Conservation (phyloP, 2,888 invertebrate species). For the Stenichneumon culpator region DNA sequence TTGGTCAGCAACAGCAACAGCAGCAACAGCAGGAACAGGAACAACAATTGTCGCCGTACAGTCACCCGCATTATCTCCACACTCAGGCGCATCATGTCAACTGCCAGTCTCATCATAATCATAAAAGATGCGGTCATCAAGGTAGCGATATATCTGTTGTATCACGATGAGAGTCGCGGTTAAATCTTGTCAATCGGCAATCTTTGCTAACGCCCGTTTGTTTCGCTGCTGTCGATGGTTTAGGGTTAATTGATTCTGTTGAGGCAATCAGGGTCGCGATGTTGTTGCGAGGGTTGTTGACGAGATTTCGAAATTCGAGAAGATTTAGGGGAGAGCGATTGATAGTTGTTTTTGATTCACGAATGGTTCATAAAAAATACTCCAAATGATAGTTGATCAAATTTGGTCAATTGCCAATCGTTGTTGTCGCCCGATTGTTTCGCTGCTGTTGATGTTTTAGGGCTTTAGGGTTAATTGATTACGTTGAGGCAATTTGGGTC, state of each 20-base stretch:
- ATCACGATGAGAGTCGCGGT: neutral
- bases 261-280: neutral
- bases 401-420: neutral
- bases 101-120: conserved; percentile 78
- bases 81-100: conserved; percentile 78
- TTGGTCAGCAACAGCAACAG: conserved; percentile 81
- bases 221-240: conserved; percentile 16
- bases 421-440: neutral
- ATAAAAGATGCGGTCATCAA: conserved; percentile 78
- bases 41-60: conserved; percentile 66
- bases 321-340: no score
- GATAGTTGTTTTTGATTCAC: no score
- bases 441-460: conserved; percentile 4
- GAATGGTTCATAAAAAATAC: no score
- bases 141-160: conserved; percentile 70
- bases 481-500: neutral
- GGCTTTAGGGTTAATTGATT: neutral
- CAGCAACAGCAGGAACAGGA: conserved; percentile 69
- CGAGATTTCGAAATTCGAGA: neutral
- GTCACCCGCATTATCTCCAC: conserved; percentile 68
- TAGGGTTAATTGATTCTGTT: neutral
- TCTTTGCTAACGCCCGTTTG: neutral
- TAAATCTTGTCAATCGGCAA: neutral
- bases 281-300: neutral
- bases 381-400: neutral